Conservation (phyloP, 2,888 invertebrate genomes). For the Leptopilina syphax region DNA sequence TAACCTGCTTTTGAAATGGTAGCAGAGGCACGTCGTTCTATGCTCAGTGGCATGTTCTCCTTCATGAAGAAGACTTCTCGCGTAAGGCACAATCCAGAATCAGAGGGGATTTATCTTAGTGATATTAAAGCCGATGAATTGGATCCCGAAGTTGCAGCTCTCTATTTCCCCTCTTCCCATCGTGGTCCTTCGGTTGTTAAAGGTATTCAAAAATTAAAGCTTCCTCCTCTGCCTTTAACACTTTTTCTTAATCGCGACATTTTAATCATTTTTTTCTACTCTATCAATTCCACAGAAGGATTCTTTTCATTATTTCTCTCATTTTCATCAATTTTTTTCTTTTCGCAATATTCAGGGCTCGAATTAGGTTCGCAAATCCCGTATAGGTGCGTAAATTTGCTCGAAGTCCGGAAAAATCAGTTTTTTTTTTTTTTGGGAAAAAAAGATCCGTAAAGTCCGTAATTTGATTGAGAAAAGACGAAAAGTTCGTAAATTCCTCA, state of each 20-base stretch:
- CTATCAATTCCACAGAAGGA: no score
- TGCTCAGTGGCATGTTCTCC: conserved; percentile 94
- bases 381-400: no score
- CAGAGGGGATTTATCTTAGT: conserved; percentile 93
- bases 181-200: conserved; percentile 71
- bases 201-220: conserved; percentile 66
- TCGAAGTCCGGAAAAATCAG: no score
- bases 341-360: no score
- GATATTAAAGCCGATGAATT: conserved; percentile 92
- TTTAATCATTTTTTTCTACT: conserved; percentile 8
- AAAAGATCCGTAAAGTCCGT: no score
- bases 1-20: conserved; percentile 64
- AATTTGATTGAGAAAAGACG: no score
- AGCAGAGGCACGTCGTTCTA: conserved; percentile 81
- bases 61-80: conserved; percentile 89
- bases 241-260: neutral
- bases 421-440: no score
- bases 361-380: no score
- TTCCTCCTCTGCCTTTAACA: conserved; percentile 57
- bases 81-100: conserved; percentile 80
- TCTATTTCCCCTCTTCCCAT: conserved; percentile 87
- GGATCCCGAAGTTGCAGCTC: conserved; percentile 93
- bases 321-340: no score
- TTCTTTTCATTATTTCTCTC: no score
- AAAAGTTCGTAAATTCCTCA: no score